phyloP scores from a whole-genome alignment of 2,113 vertebrate species.

The Anoplopoma fimbria region DNA sequence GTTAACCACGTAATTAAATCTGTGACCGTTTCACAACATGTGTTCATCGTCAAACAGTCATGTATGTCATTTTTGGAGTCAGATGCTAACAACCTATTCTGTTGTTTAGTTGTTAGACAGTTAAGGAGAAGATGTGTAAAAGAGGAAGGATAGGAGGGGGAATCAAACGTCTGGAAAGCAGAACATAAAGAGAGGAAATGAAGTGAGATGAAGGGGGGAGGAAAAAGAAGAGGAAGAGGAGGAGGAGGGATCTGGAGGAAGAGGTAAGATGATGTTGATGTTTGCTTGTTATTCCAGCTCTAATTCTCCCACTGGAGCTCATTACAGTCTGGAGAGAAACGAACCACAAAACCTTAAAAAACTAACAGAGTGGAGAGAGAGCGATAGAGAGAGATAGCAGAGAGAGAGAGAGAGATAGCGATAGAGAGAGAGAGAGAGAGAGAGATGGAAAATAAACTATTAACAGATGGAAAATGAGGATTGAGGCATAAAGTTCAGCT shows the following conservation, averaged over 20 bases:
- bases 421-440: not conserved
- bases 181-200: constrained; percentile 33
- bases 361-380: constrained; percentile 69
- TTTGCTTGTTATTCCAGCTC: constrained; percentile 81
- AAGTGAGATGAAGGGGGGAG: constrained; percentile 17
- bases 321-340: constrained; percentile 84
- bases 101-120: not conserved
- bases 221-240: no score
- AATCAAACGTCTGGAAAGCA: constrained; percentile 21
- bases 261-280: constrained; percentile 73
- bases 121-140: not conserved
- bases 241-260: constrained; percentile 29
- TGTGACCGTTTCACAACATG: not conserved
- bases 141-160: constrained; percentile 19
- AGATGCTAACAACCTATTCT: not conserved
- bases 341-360: constrained; percentile 76
- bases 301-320: constrained; percentile 83
- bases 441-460: not conserved
- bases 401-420: constrained; percentile 18
- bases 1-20: not conserved
- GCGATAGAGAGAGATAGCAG: not conserved
- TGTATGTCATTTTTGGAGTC: not conserved
- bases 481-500: not conserved
- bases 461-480: not conserved
- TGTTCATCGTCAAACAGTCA: not conserved